Base-by-base conservation (phyloP, 2,113 vertebrate species). In the Callocephalon fimbriatum region DNA sequence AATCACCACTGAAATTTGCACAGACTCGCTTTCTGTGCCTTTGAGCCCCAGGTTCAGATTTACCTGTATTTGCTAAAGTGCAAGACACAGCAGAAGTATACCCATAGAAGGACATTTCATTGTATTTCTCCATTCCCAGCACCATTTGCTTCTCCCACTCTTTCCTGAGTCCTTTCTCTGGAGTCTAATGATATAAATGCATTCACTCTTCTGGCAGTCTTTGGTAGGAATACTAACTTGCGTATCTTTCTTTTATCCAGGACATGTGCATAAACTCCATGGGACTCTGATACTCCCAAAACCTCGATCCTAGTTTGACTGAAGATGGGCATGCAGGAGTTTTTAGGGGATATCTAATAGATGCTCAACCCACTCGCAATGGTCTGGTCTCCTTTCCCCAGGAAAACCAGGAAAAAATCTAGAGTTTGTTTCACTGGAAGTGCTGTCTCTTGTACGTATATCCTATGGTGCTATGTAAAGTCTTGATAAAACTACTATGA, bases 21-120 rank as follows among this genome's bases (percentile, higher is more conserved):
- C 35, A 80, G 59, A 21, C 38, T 48, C 26, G 37, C 8, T 37
- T 88, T 79, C 76, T 84, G 61, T 56, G 3, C 26, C 66, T 78
- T 78, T 78, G 26, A 90, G 61, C 13, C 58, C 86, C 29, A 51
- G 26, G 38, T 62, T 84, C 79, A 84, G 59, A 63, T 89, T 91
- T 84, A 84, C 75, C 38, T 35, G 20, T 62, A 50, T 83, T 79
- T 78, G 10, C n/a, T 77, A 67, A 78, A 35, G 38, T 59, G 38
- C 12, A 54, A 77, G 21, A 42, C 35, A 50, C 0, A 3, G 25
- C 1, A 84, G 32, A 84, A 88, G 10, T 71, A 91, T 65, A 63
- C 1, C 0, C 0, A 3, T 3, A 73, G 42, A 70, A 77, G 38
- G 29, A 71, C 1, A 77, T 29, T 79, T 62, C 27, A 38, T 48